Base-by-base conservation (phyloP, 2,888 invertebrate genomes). In the Polymixis flavicincta region DNA sequence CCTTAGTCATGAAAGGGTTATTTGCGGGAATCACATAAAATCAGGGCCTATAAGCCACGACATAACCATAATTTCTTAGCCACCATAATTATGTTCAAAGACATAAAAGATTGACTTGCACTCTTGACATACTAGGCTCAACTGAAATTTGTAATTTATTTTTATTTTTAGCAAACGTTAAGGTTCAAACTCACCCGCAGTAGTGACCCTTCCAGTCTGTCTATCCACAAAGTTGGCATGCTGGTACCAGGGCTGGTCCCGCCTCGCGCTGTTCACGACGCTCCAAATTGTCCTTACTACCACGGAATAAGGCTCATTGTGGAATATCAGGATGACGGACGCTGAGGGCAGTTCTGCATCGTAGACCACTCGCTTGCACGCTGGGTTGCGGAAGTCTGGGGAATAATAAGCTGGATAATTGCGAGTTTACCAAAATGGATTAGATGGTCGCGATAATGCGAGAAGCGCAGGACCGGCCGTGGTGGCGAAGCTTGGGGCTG, bases 221-320 rank as follows among this genome's bases (percentile, higher is more conserved):
- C 90, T 78, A 50, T 95, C 92, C 0, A 92, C 71, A 69, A 82
- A 95, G 84, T 94, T 95, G 25, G 96, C 95, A 5, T 88, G 87
- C 48, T 82, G 75, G 85, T 90, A 94, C 94, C 95, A 96, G 0
- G 94, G 92, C 78, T 92, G 92, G 83, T 89, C 86, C n/a, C 96
- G 81, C 2, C 94, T 54, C 97, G 98, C 88, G 97, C 98, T 94
- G 97, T 98, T 98, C 70, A 99, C 95, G n/a, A 99, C 98, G 91
- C 98, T 98, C 97, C 98, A 98, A n/a, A 99, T 97, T 0, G 99
- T 99, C 76, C 99, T 94, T 57, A 99, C 90, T 60, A 99, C 96
- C 57, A 98, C 97, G 65, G 98, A 98, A 96, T 98, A 99, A 0
- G 98, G 98, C 93, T 99, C 99, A 92, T 99, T 98, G 92, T 98